Evolutionary conservation across 2,797 vertebrate genomes (phyloP), one percentile per base, ranked within the genome.

Genomic region (Macroramphosus scolopax): DNA sequence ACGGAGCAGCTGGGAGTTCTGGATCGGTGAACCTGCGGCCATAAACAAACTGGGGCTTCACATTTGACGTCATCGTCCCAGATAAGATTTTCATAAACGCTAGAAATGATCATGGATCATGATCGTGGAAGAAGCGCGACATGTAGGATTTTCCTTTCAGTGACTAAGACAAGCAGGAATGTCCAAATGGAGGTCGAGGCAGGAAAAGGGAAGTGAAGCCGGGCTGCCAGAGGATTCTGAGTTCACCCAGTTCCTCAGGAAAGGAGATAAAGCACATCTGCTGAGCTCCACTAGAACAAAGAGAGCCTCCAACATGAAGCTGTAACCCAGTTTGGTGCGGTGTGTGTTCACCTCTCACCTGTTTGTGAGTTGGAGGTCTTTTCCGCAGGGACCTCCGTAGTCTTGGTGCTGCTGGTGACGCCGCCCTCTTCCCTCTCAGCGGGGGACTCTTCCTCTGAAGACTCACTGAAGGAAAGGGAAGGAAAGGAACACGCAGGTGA

Each of bases 381-480:
- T 20, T 38, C 65, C 44, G 50, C 35, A 0, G 57, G 22, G 53
- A 45, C 47, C 8, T 64, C 70, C 25, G 59, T 22, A 2, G 74
- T 25, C 43, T 49, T 51, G 35, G 62, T 36, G 44, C 17, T 34
- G 36, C 40, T 14, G 20, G 18, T 36, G 18, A 60, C 45, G 8
- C 54, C 34, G 1, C 11, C 81, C 16, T 86, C 85, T 25, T 89
- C 89, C 35, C 22, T 68, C 30, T 89, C 87, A 51, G 74, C 77
- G 0, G 81, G 3, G 0, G 75, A 77, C 67, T 91, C 90, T 46
- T 91, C 88, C 71, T 82, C 89, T n/a, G 88, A 89, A 13, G 89
- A 91, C 60, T 91, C 88, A 50, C 91, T 91, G 44, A 11, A 32
- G 44, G n/a, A 5, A 31, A 40, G 39, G 6, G 10, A 57, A 46